Conservation (phyloP, 2,888 invertebrate species). For the Tipula vernalis region DNA sequence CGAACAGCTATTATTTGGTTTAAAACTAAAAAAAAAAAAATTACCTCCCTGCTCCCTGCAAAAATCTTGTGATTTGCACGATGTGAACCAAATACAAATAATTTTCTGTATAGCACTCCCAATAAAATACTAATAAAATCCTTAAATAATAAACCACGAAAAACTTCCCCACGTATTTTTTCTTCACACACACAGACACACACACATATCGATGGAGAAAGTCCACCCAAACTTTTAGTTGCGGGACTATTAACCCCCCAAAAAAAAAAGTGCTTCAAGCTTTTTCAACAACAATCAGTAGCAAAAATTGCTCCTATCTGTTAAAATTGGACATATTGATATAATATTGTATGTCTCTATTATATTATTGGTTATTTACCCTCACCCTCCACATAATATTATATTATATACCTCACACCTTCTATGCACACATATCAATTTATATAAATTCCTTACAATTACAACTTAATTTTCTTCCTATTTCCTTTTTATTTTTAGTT, state of each 20-base stretch:
- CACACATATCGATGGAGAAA: neutral
- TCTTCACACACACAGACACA: neutral
- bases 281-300: neutral
- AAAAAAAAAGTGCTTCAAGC: neutral
- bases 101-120: neutral
- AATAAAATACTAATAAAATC: neutral
- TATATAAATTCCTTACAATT: neutral
- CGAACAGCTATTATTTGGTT: neutral
- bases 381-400: neutral
- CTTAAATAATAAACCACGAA: neutral
- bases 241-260: neutral
- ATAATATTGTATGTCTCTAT: neutral
- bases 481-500: neutral
- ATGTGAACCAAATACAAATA: neutral
- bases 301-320: neutral
- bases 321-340: constrained; percentile 4
- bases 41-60: neutral
- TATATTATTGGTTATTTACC: neutral
- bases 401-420: neutral
- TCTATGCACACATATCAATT: neutral
- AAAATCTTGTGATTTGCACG: neutral
- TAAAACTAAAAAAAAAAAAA: neutral
- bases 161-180: neutral
- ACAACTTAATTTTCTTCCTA: neutral
- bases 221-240: neutral